phyloP scores from a whole-genome alignment of 2,888 invertebrate genomes.

The Agrotis puta region DNA sequence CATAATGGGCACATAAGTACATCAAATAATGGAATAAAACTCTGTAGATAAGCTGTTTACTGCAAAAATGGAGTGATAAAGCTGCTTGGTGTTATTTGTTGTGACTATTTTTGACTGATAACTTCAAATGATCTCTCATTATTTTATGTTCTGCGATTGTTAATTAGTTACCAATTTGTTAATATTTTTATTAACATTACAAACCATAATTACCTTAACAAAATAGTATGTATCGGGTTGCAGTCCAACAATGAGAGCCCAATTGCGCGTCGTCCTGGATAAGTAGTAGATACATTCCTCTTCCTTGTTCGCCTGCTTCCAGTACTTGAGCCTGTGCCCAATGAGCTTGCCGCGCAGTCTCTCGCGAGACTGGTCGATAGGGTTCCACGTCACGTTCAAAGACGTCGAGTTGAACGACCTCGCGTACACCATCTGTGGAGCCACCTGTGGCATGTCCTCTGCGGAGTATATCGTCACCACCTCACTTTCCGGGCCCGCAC shows the following conservation, averaged over 20 bases:
- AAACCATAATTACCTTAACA: constrained; percentile 92
- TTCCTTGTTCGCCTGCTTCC: constrained; percentile 94
- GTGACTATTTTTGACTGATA: neutral
- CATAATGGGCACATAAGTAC: neutral
- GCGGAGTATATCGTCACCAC: constrained; percentile 95
- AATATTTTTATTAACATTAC: no score
- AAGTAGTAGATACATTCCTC: constrained; percentile 96
- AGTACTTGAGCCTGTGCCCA: constrained; percentile 98
- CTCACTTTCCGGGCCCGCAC: constrained; percentile 95
- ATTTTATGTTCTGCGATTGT: neutral
- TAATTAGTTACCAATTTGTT: neutral
- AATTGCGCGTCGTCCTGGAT: constrained; percentile 95
- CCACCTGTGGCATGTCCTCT: constrained; percentile 97
- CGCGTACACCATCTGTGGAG: constrained; percentile 95
- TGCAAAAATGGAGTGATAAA: neutral
- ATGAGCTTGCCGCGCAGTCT: constrained; percentile 96
- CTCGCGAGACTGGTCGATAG: constrained; percentile 96
- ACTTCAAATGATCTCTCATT: neutral
- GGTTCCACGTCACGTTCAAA: constrained; percentile 97
- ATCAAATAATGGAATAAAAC: constrained; percentile 1
- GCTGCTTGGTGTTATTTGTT: neutral
- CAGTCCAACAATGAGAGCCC: constrained; percentile 98
- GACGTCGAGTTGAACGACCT: constrained; percentile 97
- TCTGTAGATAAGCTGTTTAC: neutral
- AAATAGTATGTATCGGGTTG: constrained; percentile 98